These are phyloP conservation scores for Euschistus heros DNA, from an alignment of 1,140 invertebrate genomes.

Conservation along the genomic window DNA sequence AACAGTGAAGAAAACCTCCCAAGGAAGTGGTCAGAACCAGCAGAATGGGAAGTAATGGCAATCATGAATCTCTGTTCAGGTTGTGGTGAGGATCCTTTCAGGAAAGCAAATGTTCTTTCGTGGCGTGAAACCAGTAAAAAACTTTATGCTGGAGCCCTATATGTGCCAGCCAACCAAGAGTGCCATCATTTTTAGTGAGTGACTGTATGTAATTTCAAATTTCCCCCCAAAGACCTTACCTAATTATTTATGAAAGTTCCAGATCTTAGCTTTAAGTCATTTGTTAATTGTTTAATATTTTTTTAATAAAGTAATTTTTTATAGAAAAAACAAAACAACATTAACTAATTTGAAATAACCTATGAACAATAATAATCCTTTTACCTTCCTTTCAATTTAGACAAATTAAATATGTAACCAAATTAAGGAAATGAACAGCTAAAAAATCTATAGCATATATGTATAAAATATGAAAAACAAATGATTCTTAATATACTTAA, in stretches of 20 bases:
- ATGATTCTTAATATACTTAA: too few relatives aligned
- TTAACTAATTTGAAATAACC: too few relatives aligned
- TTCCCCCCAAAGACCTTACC: slow-evolving; percentile 12
- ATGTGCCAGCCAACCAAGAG: slow-evolving; percentile 48
- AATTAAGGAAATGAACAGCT: too few relatives aligned
- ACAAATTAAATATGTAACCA: too few relatives aligned
- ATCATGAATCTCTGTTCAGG: slow-evolving; percentile 66
- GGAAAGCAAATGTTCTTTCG: slow-evolving; percentile 57
- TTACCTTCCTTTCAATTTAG: too few relatives aligned
- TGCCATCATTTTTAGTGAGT: slow-evolving; percentile 56
- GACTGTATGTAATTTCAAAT: slow-evolving; percentile 6
- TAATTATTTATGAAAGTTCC: slow-evolving; percentile 8
- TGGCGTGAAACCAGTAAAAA: slow-evolving; percentile 64
- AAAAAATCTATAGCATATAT: too few relatives aligned
- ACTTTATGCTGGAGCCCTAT: slow-evolving; percentile 58
- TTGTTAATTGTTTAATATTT: slow-evolving; percentile 16
- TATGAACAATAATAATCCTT: too few relatives aligned
- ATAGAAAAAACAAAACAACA: too few relatives aligned
- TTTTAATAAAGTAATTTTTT: not conserved
- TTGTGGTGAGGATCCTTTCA: slow-evolving; percentile 61
- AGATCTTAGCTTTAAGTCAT: slow-evolving; percentile 9
- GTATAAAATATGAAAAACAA: too few relatives aligned
- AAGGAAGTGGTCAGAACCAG: slow-evolving; percentile 60
- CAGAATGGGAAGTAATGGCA: slow-evolving; percentile 64
- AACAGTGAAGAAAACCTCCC: slow-evolving; percentile 32